Evolutionary conservation across 1,140 invertebrate species (phyloP), one percentile per base, ranked within the genome.

Genomic region (Sycophaga agraensis): DNA sequence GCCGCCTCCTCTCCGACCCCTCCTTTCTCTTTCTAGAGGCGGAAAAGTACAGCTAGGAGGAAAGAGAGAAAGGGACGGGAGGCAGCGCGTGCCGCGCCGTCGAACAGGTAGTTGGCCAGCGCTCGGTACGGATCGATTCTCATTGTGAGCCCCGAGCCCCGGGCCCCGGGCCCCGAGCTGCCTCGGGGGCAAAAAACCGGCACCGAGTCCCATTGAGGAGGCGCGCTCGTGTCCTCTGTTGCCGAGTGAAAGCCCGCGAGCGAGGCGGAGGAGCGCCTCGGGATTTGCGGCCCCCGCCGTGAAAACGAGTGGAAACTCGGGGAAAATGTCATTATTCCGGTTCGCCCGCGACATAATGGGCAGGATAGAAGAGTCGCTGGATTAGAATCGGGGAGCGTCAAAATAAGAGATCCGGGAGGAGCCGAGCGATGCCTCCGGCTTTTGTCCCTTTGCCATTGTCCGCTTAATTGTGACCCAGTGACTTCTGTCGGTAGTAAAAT

Each of bases 51-150:
- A 17, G 53, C 37, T 12, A 19, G 24, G 14, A 19, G 12, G 24
- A 31, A 19, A 43, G 12, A 21, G 40, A 22, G 17, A 34, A 24
- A 19, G 40, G 11, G 22, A 19, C 22, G 7, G 34, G n/a, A 45
- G 5, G 42, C 1, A 26, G 61, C 61, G 61, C 61, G 61, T 63
- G 61, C 61, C 54, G 51, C 22, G 22, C 22, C 22, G 40, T 51
- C 43, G 59, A 63, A 63, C 61, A 63, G 61, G 61, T 63, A 63
- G 61, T 63, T 63, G 61, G 40, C n/a, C 40, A 9, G 24, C 21
- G n/a, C n/a, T 21, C 28, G 28, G 5, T 31, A 11, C 31, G 54
- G 61, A 63, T 63, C 61, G 61, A 63, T 63, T 50, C 54, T 51
- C 61, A 63, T 57, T 63, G 61, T 63, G 49, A 31, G 45, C 19